Evolutionary conservation across 2,888 invertebrate species (phyloP).

Genomic region (Pterobdella sp.): DNA sequence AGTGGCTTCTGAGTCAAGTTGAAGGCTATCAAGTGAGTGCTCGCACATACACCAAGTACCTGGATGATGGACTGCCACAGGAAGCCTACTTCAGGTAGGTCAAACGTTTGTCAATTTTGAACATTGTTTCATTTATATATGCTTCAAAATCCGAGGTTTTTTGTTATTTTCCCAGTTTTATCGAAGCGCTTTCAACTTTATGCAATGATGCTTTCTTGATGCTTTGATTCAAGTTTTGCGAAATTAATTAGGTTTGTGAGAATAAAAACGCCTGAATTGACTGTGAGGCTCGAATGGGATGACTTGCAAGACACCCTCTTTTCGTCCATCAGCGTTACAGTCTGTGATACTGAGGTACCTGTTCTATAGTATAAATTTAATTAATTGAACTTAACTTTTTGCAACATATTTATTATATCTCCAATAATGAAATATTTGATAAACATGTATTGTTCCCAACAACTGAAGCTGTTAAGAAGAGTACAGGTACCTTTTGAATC

Average conservation of each 20-base stretch:
- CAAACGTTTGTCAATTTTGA: background rate
- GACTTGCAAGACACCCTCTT: background rate
- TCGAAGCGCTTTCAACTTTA: too few species aligned
- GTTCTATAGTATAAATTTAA: background rate
- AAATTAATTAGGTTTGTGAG: background rate
- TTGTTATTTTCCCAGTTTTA: too few species aligned
- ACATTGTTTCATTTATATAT: too few species aligned
- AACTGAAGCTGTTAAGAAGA: background rate
- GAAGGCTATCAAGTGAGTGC: background rate
- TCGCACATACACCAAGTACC: background rate
- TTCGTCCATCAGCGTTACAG: background rate
- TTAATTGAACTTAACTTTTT: background rate
- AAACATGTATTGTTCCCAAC: too few species aligned
- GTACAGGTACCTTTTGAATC: background rate
- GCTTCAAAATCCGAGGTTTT: too few species aligned
- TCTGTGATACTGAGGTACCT: background rate
- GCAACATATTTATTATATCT: background rate
- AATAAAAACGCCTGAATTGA: background rate
- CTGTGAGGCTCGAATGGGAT: slow-evolving; percentile 5
- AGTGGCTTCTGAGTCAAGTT: background rate
- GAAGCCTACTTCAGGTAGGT: slow-evolving; percentile 14
- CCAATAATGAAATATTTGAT: too few species aligned
- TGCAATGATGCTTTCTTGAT: too few species aligned
- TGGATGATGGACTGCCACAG: background rate
- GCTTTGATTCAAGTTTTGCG: too few species aligned